Conservation (phyloP, 2,888 invertebrate genomes). For the Leptinotarsa peninsularis region DNA sequence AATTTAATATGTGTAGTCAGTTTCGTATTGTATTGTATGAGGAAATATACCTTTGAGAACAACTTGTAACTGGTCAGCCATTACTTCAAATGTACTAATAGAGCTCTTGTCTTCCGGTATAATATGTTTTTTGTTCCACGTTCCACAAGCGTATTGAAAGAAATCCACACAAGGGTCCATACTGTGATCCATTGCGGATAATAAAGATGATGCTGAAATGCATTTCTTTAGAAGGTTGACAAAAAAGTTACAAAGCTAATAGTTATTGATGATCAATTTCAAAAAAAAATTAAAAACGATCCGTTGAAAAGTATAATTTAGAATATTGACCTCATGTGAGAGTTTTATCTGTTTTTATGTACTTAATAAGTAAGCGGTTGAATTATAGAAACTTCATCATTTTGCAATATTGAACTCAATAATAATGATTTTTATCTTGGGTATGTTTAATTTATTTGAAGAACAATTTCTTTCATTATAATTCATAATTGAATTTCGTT, state of each 20-base stretch:
- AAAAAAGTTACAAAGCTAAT: not conserved
- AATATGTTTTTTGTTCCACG: constrained; percentile 87
- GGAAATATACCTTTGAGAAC: constrained; percentile 73
- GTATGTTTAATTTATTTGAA: too few relatives aligned
- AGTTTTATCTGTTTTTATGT: too few relatives aligned
- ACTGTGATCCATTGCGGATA: constrained; percentile 82
- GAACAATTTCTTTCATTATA: too few relatives aligned
- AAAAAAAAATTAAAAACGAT: too few relatives aligned
- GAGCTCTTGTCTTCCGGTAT: constrained; percentile 88
- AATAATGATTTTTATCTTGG: too few relatives aligned
- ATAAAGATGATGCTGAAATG: constrained; percentile 78
- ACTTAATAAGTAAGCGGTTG: too few relatives aligned
- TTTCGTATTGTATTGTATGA: not conserved
- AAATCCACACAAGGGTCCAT: constrained; percentile 87
- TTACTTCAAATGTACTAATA: constrained; percentile 87
- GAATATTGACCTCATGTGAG: too few relatives aligned
- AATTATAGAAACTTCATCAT: too few relatives aligned
- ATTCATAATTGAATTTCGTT: too few relatives aligned
- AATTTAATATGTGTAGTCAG: not conserved
- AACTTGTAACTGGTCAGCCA: constrained; percentile 85
- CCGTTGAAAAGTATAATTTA: too few relatives aligned
- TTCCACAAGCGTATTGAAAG: constrained; percentile 88
- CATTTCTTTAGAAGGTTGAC: not conserved
- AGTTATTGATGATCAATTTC: too few relatives aligned
- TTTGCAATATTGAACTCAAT: not conserved